Evolutionary conservation across 2,888 invertebrate genomes (phyloP).

Genomic region (Dione vanillae): DNA sequence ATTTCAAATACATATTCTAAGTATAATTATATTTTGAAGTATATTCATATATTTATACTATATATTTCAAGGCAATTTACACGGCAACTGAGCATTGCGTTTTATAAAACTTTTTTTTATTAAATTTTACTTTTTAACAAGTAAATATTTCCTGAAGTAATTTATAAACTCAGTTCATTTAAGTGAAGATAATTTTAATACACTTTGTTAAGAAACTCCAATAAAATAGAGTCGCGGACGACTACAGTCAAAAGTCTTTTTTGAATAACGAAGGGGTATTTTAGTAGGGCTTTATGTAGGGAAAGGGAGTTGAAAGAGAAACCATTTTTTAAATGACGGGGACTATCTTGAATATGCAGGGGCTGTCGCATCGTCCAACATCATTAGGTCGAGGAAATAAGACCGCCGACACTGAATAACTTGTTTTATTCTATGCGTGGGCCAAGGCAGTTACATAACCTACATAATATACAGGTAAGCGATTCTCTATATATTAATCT

Average conservation of each 20-base stretch:
- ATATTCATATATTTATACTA: too few relatives aligned
- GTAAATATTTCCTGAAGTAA: not conserved
- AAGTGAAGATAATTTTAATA: conserved; percentile 22
- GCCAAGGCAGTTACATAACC: conserved; percentile 16
- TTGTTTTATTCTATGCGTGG: conserved; percentile 50
- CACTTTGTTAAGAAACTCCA: conserved; percentile 18
- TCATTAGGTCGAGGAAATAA: conserved; percentile 74
- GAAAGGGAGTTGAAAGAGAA: conserved; percentile 70
- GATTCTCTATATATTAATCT: conserved; percentile 13
- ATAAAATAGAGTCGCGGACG: conserved; percentile 22
- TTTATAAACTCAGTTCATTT: conserved; percentile 5
- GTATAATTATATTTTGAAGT: too few relatives aligned
- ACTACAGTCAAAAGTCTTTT: conserved; percentile 60
- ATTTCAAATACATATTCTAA: too few relatives aligned
- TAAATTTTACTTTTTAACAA: not conserved
- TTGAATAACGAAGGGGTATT: conserved; percentile 78
- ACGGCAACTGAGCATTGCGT: not conserved
- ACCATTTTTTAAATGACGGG: conserved; percentile 74
- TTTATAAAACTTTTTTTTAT: not conserved
- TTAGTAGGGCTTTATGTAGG: conserved; percentile 69
- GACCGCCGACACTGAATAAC: conserved; percentile 60
- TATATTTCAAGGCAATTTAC: too few relatives aligned
- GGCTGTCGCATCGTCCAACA: conserved; percentile 75
- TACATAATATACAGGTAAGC: not conserved
- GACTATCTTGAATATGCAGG: conserved; percentile 75